Evolutionary conservation across 1,140 invertebrate species (phyloP), one percentile per base, ranked within the genome.

Genomic region (Doryteuthis pealeii): DNA sequence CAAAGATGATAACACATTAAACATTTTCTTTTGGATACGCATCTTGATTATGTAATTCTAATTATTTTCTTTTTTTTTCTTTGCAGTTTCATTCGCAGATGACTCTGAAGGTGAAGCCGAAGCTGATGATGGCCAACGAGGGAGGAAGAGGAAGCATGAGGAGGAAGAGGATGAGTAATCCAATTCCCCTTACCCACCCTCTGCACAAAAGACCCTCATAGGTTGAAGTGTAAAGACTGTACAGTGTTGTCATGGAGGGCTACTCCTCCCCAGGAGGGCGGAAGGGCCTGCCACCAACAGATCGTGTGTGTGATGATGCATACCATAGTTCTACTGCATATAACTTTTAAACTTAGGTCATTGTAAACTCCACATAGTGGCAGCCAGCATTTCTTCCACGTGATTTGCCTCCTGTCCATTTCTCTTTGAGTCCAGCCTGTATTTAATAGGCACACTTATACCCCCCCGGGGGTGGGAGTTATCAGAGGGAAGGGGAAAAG

Each of bases 111-210:
- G 74, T 28, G 77, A 78, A 43, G 75, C 76, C 8, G 78, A 79
- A 26, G 78, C 75, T 28, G 77, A 74, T 69, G 31, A 54, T 30
- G 54, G 69, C 18, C 43, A 62, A 1, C 72, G 78, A 72, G 80
- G 80, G 15, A 75, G 71, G 68, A 81, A 81, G 70, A 76, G 80
- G 68, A 81, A 81, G 73, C 78, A 74, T 69, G 80, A 81, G 72
- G 79, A 68, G 10, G 69, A 70, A 70, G 79, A 77, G 14, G 76
- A 79, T 22, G 76, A 77, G 40, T 77, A 62, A 22, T 22, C 26
- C 35, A 40, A 40, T 10, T 40, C 35, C 35, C 35, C 35, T 40
- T 40, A 40, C 35, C 35, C 3, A 40, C 10, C 35, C 35, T 40
- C 35, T 40, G 35, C 35, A 40, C 35, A 40, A 40, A n/a, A 40